Evolutionary conservation across 2,797 vertebrate genomes (phyloP), one percentile per base, ranked within the genome.

Genomic region (Avahi laniger): DNA sequence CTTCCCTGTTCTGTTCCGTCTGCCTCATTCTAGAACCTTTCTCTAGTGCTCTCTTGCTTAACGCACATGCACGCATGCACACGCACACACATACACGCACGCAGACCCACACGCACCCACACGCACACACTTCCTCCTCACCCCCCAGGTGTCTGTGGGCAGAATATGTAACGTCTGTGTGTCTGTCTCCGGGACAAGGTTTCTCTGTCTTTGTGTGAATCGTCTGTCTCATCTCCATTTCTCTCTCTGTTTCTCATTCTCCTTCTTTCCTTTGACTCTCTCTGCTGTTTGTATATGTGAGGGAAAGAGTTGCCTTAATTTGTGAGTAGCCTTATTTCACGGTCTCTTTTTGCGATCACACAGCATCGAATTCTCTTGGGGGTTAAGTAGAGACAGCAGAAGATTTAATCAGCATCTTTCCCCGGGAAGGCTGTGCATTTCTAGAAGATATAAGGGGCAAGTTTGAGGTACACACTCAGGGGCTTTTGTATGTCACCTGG

Each of bases 231-330:
- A 30, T 41, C 65, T 50, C 57, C 90, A 35, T 81, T 89, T 91
- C 69, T 85, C 73, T 59, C 57, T 70, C 18, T 54, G 24, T 46
- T 94, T 93, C 84, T 95, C 63, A 10, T 93, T 91, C 83, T 85
- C 41, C 73, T 61, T 89, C 72, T 70, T 70, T 93, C 75, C 82
- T 95, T 96, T 86, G 72, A 38, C 75, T 52, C 33, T 33, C 43
- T 93, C 87, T 90, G 96, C 90, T 78, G 69, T 93, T 96, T 89
- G 89, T n/a, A 50, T 93, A 72, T 80, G 72, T 4, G 5, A 95
- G 70, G 76, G 54, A 57, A 84, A 76, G 43, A 67, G 48, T 43
- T 28, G 48, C 33, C 43, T 92, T 91, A 54, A 7, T 90, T 89
- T 75, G 59, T 10, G 35, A 94, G 57, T 22, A 22, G 59, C 59